Base-by-base conservation (phyloP, 2,113 vertebrate species). In the Podilymbus podiceps region DNA sequence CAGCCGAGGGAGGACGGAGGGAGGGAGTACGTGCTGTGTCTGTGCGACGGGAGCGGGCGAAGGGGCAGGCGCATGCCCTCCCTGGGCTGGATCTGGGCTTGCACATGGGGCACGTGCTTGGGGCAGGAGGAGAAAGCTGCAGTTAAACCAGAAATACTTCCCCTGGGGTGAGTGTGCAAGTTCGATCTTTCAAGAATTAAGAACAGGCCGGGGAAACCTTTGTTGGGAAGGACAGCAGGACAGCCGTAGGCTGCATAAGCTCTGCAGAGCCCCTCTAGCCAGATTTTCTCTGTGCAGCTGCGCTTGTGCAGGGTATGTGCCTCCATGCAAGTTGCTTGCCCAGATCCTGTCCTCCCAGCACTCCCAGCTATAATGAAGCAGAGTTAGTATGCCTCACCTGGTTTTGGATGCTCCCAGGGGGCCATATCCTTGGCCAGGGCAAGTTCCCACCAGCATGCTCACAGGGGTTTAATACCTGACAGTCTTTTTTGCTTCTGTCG, bases 31-130 rank as follows among this genome's bases (percentile, higher is more conserved):
- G 35, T 58, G 52, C 15, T 4, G 24, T 9, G 35, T 12, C 21
- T n/a, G 73, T 6, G 44, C 2, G 21, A 40, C 1, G 28, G 31
- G 60, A 13, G 60, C 5, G 2, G 38, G 38, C 15, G 9, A 24
- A 58, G 60, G 31, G 63, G 42, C 24, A 30, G 84, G 42, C 1
- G 9, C 20, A 1, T 19, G 33, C 31, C 24, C 27, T 12, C 69
- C 31, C 21, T 0, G 1, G 38, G 42, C 49, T 2, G 5, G 42
- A 17, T 15, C 21, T 1, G 1, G 50, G 44, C 35, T 23, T 2
- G 7, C 11, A 8, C 38, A 3, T 1, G 0, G 35, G 3, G 4
- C 18, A 13, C 24, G 42, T 7, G 1, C 22, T 1, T 3, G 10
- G 21, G 53, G 58, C 35, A 15, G 18, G 42, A 67, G 62, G 47